These are phyloP conservation scores for Drosophila testacea DNA, from an alignment of 2,888 invertebrate species.

Conservation along the genomic window DNA sequence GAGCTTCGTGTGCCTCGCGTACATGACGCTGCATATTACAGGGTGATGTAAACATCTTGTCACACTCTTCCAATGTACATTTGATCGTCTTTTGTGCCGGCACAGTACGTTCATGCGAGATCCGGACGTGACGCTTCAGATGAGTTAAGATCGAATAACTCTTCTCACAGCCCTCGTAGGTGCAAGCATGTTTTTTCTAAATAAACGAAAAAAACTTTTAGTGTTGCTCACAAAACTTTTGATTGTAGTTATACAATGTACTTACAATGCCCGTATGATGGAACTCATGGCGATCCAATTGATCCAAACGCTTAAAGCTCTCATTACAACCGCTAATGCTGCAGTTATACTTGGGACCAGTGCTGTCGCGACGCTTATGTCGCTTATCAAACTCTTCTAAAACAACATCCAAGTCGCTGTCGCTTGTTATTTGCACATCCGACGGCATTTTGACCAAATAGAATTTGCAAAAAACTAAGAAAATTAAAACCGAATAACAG, in stretches of 20 bases:
- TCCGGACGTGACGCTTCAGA: slow-evolving; percentile 87
- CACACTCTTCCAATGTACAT: slow-evolving; percentile 84
- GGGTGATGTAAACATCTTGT: slow-evolving; percentile 86
- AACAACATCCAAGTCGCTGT: slow-evolving; percentile 82
- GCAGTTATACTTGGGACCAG: slow-evolving; percentile 85
- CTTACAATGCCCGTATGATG: slow-evolving; percentile 87
- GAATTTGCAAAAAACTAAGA: not conserved
- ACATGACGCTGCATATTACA: slow-evolving; percentile 88
- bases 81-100: slow-evolving; percentile 63
- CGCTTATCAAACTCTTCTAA: slow-evolving; percentile 56
- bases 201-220: not conserved
- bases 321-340: slow-evolving; percentile 86
- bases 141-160: slow-evolving; percentile 88
- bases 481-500: not conserved
- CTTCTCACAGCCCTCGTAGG: slow-evolving; percentile 87
- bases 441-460: slow-evolving; percentile 65
- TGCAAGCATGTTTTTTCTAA: slow-evolving; percentile 87
- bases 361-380: slow-evolving; percentile 56
- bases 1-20: slow-evolving; percentile 85
- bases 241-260: slow-evolving; percentile 2
- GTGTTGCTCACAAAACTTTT: slow-evolving; percentile 34
- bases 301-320: slow-evolving; percentile 86
- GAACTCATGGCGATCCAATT: slow-evolving; percentile 87
- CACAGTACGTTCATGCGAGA: slow-evolving; percentile 84
- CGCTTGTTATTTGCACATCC: slow-evolving; percentile 69